Percentiles rank a stretch among this genome's conserved stretches.
phyloP scores from a whole-genome alignment of 2,888 invertebrate species.

The Cerceris ruficornis region DNA sequence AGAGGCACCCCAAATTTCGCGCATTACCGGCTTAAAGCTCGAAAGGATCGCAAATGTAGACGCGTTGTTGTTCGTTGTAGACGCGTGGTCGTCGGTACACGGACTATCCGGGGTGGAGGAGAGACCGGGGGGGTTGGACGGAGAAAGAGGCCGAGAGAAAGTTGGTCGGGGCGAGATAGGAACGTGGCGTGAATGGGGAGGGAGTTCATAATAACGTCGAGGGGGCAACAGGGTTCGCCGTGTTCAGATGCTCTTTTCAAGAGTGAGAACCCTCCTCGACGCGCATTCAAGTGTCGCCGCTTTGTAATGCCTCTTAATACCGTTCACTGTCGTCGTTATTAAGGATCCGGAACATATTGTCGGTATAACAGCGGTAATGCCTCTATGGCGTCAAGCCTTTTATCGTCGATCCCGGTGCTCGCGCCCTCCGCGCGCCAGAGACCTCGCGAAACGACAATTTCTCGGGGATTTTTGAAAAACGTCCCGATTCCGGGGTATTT shows the following conservation, averaged over 20 bases:
- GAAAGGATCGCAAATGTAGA: slow-evolving; percentile 4
- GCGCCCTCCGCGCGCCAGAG: not conserved
- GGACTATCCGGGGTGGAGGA: not conserved
- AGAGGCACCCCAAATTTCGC: slow-evolving; percentile 38
- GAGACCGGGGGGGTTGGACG: not conserved
- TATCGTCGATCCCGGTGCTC: slow-evolving; percentile 37
- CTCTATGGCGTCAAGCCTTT: slow-evolving; percentile 72
- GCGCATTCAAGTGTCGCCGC: slow-evolving; percentile 79
- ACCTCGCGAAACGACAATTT: not conserved
- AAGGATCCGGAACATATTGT: slow-evolving; percentile 78
- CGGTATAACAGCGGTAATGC: slow-evolving; percentile 65
- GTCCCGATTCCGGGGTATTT: not conserved
- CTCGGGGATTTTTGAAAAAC: not conserved
- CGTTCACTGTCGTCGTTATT: slow-evolving; percentile 77
- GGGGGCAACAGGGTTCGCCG: slow-evolving; percentile 64
- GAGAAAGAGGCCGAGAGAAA: slow-evolving; percentile 46
- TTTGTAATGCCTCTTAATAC: slow-evolving; percentile 79
- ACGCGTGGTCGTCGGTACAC: slow-evolving; percentile 18
- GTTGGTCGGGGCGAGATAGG: slow-evolving; percentile 59
- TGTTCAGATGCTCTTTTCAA: slow-evolving; percentile 78
- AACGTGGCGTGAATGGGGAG: slow-evolving; percentile 68
- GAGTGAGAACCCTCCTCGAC: slow-evolving; percentile 74
- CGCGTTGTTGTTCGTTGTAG: slow-evolving; percentile 1
- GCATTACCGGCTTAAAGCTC: slow-evolving; percentile 15
- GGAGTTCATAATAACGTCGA: slow-evolving; percentile 76